Base-by-base conservation (phyloP, 2,888 invertebrate genomes). In the Harpalus rubripes region DNA sequence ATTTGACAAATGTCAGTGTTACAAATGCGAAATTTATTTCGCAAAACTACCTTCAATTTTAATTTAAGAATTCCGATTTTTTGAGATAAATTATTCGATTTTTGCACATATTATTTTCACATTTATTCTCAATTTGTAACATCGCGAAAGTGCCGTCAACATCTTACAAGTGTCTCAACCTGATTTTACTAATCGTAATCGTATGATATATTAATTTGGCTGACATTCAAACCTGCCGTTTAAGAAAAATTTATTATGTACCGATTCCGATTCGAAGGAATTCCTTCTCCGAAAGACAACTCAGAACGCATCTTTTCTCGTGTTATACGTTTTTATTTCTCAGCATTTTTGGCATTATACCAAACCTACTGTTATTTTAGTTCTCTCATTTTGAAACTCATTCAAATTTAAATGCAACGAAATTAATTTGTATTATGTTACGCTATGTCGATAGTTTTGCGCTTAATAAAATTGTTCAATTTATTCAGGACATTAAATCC, bases 301-400 rank as follows among this genome's bases (percentile, higher is more conserved):
- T 65, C 65, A 32, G 8, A 15, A 44, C 72, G 44, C 72, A 74
- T 74, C 72, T 74, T 74, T 74, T 44, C 72, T 74, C 18, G 72
- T 74, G 16, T 74, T 74, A 8, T 74, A 39, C 5, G 12, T 74
- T 83, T 83, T 74, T 72, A 72, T 74, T 72, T 72, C 52, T 58
- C 58, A 59, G 59, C 68, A 82, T 82, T 72, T 74, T 83, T 83
- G 83, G 83, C 83, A 83, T 41, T 18, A 32, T 26, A 83, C 83
- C 83, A 83, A 83, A 58, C 52, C 22, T 74, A 7, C 58, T 76
- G 83, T 74, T 83, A 83, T 83, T 83, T 83, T 74, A 41, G 83
- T 59, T 74, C 59, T 18, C 59, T 61, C 39, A 22, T 83, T 83
- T 59, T 83, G 72, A 74, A 83, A 83, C 59, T 18, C 61, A 83